Percentiles rank a stretch among this genome's conserved stretches.
Conservation (phyloP, 2,888 invertebrate species). For the Smittia sp. region DNA sequence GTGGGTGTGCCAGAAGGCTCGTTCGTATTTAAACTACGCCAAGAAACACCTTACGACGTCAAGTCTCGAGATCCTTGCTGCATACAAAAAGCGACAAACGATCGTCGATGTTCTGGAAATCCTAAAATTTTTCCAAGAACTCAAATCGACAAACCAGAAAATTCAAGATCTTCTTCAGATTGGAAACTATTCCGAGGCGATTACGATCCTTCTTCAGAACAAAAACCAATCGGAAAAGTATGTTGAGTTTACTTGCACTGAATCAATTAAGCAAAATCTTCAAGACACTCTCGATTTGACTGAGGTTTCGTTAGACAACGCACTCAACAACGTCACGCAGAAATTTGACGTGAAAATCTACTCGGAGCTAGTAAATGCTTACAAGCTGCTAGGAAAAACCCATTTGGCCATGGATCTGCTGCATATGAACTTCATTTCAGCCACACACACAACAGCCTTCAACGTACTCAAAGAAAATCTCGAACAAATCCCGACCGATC, state of each 20-base stretch:
- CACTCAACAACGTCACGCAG: slow-evolving; percentile 67
- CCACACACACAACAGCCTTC: slow-evolving; percentile 78
- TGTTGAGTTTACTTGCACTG: slow-evolving; percentile 87
- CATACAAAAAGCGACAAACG: slow-evolving; percentile 83
- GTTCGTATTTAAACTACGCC: slow-evolving; percentile 70
- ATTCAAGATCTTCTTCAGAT: slow-evolving; percentile 76
- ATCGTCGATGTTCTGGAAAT: slow-evolving; percentile 76
- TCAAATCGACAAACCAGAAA: slow-evolving; percentile 82
- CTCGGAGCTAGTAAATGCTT: slow-evolving; percentile 80
- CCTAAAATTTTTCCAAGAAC: slow-evolving; percentile 73
- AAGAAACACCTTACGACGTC: slow-evolving; percentile 80
- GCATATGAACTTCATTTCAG: slow-evolving; percentile 91
- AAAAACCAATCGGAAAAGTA: slow-evolving; percentile 80
- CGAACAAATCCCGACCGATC: slow-evolving; percentile 55
- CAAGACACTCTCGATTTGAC: slow-evolving; percentile 89
- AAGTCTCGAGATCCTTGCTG: slow-evolving; percentile 85
- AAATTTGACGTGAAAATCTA: slow-evolving; percentile 78
- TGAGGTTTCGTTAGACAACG: slow-evolving; percentile 86
- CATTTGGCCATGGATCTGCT: slow-evolving; percentile 91
- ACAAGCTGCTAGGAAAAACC: slow-evolving; percentile 83
- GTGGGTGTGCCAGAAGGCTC: slow-evolving; percentile 68
- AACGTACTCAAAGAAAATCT: slow-evolving; percentile 54
- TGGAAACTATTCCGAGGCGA: slow-evolving; percentile 86
- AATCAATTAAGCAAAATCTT: slow-evolving; percentile 78
- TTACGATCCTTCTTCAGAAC: slow-evolving; percentile 83